A percentile compares a stretch with the other conserved stretches of the same genome.
These are phyloP conservation scores for Pocillopora grandis DNA, from an alignment of 92 coral and sea anemone genomes.

Conservation along the genomic window DNA sequence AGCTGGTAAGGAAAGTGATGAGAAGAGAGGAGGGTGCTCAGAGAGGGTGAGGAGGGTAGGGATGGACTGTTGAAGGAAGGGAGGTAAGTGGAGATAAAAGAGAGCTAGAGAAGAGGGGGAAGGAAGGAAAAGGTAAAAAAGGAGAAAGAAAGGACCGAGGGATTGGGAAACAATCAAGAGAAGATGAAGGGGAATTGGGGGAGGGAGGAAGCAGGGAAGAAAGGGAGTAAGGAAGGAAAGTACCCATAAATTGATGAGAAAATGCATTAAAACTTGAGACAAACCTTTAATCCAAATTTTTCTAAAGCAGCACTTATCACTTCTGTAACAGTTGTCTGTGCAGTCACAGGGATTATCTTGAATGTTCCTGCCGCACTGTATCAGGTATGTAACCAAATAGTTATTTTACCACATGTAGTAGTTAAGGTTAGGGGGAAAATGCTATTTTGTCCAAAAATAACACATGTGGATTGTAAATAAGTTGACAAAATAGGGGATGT, in stretches of 20 bases:
- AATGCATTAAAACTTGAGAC: neutral
- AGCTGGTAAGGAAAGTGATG: neutral
- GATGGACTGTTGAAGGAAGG: neutral
- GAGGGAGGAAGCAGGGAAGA: neutral
- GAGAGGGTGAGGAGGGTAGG: neutral
- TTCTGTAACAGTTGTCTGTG: constrained; percentile 72
- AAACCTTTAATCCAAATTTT: constrained; percentile 82
- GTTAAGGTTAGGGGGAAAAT: too few species aligned
- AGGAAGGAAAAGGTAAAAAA: neutral
- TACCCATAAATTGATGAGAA: neutral
- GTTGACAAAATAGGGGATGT: too few species aligned
- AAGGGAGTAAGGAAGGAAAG: neutral
- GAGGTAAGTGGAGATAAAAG: neutral
- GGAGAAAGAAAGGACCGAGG: neutral
- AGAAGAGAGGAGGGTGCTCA: neutral
- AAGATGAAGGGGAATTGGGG: neutral
- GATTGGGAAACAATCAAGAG: neutral
- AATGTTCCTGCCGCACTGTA: constrained; percentile 50
- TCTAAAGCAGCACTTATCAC: constrained; percentile 55
- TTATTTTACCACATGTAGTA: too few species aligned
- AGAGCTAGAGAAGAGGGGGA: neutral
- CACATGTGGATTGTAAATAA: too few species aligned
- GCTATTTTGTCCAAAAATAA: too few species aligned
- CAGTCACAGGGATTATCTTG: constrained; percentile 79
- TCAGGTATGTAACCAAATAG: neutral